Evolutionary conservation across 2,888 invertebrate genomes (phyloP).

Genomic region (Ligdia adustata): DNA sequence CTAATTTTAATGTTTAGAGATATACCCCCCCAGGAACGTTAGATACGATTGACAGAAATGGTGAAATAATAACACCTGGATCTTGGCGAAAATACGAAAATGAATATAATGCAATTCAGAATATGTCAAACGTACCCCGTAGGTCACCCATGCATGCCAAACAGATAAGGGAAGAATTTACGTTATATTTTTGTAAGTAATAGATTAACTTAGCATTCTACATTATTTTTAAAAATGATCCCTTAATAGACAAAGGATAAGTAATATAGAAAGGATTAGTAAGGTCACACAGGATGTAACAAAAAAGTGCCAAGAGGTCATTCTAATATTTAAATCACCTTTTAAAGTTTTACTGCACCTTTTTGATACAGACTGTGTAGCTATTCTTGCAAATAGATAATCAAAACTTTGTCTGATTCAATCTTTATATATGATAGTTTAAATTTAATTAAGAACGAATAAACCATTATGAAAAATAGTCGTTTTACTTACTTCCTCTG

Average conservation of each 20-base stretch:
- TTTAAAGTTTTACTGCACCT: not conserved
- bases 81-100: conserved; percentile 29
- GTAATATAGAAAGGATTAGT: no score
- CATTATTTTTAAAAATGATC: no score
- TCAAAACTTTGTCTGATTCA: no score
- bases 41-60: conserved; percentile 28
- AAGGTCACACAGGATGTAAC: conserved; percentile 6
- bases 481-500: not conserved
- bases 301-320: not conserved
- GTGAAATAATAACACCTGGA: conserved; percentile 26
- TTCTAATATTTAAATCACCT: not conserved
- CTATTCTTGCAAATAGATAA: no score
- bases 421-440: no score
- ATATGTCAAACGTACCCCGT: conserved; percentile 30
- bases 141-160: conserved; percentile 32
- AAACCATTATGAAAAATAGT: not conserved
- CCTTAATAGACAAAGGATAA: no score
- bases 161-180: conserved; percentile 37
- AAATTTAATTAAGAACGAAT: not conserved
- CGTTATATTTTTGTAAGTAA: no score
- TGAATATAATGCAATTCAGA: conserved; percentile 28
- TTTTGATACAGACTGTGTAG: no score
- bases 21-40: conserved; percentile 38
- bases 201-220: no score
- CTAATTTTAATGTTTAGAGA: no score